Evolutionary conservation across 2,888 invertebrate species (phyloP), one percentile per base, ranked within the genome.

Genomic region (Periphyllus acericola): DNA sequence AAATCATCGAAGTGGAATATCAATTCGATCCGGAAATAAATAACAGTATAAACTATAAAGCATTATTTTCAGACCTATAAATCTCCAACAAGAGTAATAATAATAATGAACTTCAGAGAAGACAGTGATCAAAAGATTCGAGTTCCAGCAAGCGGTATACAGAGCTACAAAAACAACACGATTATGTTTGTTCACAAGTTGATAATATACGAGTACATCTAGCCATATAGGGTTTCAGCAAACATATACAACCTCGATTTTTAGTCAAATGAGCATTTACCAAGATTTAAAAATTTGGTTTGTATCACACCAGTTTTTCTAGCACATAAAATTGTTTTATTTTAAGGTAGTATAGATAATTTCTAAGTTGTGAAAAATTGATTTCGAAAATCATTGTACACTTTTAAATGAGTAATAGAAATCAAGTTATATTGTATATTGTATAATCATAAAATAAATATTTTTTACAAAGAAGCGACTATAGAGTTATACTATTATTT

Each of bases 91-190:
- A n/a, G 14, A 60, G 36, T n/a, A n/a, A 68, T 29, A 0, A 80
- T 68, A 29, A 68, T 66, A 81, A 68, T 40, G 21, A 29, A 40
- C n/a, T 81, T 66, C 66, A 40, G 66, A 81, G 80, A 68, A 66
- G 29, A 81, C 9, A 66, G 17, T n/a, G 66, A 80, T 80, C 19
- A 80, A 80, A 66, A 11, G n/a, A 68, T 40, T 60, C 19, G 40
- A 29, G 29, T 66, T 81, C n/a, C 80, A 40, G 19, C 66, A 36
- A 29, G 40, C 4, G 21, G 21, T 32, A 34, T 8, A 6, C 34
- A 3, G 5, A 34, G 19, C 60, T 80, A 36, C 3, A 40, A 29
- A 81, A 81, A 81, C 36, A 29, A 68, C 40, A 66, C 66, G 66
- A 29, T 40, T 68, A 21, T 68, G 66, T 81, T 40, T 66, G 36